phyloP scores from a whole-genome alignment of 2,888 invertebrate species.

The Serripes groenlandicus region DNA sequence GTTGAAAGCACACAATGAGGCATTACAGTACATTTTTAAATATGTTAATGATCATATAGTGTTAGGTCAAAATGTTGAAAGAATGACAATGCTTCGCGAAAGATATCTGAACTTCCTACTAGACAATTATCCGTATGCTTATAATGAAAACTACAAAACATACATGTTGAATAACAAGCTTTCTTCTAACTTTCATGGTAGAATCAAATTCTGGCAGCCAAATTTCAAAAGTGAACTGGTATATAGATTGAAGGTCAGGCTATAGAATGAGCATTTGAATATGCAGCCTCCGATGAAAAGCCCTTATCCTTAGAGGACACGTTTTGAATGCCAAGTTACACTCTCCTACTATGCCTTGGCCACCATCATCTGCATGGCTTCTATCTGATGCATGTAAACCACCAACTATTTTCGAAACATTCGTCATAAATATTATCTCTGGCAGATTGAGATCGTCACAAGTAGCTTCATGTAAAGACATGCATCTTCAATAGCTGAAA shows the following conservation, averaged over 20 bases:
- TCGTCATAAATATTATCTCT: slow-evolving; percentile 8
- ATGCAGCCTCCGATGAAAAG: slow-evolving; percentile 48
- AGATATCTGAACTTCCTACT: slow-evolving; percentile 15
- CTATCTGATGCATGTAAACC: slow-evolving; percentile 13
- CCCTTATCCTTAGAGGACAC: slow-evolving; percentile 43
- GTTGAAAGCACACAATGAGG: slow-evolving; percentile 11
- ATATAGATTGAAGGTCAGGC: slow-evolving; percentile 51
- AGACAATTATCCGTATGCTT: slow-evolving; percentile 28
- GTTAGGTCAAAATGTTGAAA: slow-evolving; percentile 38
- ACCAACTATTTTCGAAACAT: slow-evolving; percentile 16
- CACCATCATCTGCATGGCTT: slow-evolving; percentile 20
- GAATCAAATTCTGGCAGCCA: slow-evolving; percentile 55
- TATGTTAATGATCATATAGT: slow-evolving; percentile 43
- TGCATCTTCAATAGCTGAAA: slow-evolving; percentile 34
- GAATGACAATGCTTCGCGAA: slow-evolving; percentile 49
- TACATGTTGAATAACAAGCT: slow-evolving; percentile 50
- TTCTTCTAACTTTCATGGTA: slow-evolving; percentile 30
- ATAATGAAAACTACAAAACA: slow-evolving; percentile 60
- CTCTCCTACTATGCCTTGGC: slow-evolving; percentile 25
- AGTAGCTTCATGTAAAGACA: no score
- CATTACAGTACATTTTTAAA: slow-evolving; percentile 22
- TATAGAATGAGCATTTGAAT: slow-evolving; percentile 57
- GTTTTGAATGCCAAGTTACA: slow-evolving; percentile 13
- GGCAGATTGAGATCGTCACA: no score
- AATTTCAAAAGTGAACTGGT: slow-evolving; percentile 49